Base-by-base conservation (phyloP, 2,888 invertebrate species). In the Ochropleura plecta region DNA sequence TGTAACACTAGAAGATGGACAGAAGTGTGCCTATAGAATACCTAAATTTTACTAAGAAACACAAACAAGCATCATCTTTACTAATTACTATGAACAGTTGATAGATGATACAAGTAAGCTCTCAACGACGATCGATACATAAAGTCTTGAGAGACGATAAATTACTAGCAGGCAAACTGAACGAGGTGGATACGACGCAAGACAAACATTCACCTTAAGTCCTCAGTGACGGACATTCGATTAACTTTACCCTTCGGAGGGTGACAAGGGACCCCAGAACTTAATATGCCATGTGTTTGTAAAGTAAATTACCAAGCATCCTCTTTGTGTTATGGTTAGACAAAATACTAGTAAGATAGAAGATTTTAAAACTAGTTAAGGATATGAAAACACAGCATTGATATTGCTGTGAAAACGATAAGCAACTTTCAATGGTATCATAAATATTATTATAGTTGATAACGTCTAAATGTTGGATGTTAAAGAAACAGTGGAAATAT, bases 171-270 rank as follows among this genome's bases (percentile, higher is more conserved):
- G 75, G 46, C 76, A 55, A 53, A 46, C 64, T 51, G 62, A 57
- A 60, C 66, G 69, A 70, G 60, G 67, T 69, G 65, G 84, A 81
- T 81, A 70, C 69, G 66, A 49, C 62, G 62, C 69, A 82, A 82
- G 82, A 84, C 82, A 82, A 82, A 84, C 85, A 84, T 71, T 71
- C 70, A 80, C 68, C 84, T 83, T 69, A 76, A 81, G 76, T 76
- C 76, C 70, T 71, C 81, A 79, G 46, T 69, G 76, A 72, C 69
- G 71, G 85, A 81, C 76, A 71, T 76, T 84, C 82, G 82, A 82
- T 82, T 82, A 84, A 82, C 73, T 79, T 79, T 18, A 79, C 82
- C 71, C 76, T 84, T 44, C 77, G 60, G 57, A 73, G 74, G 63
- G 74, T 70, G 75, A 68, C 73, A 51, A 63, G 70, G 68, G 69